Conservation (phyloP, 2,888 invertebrate species). For the Acholoe squamosa region DNA sequence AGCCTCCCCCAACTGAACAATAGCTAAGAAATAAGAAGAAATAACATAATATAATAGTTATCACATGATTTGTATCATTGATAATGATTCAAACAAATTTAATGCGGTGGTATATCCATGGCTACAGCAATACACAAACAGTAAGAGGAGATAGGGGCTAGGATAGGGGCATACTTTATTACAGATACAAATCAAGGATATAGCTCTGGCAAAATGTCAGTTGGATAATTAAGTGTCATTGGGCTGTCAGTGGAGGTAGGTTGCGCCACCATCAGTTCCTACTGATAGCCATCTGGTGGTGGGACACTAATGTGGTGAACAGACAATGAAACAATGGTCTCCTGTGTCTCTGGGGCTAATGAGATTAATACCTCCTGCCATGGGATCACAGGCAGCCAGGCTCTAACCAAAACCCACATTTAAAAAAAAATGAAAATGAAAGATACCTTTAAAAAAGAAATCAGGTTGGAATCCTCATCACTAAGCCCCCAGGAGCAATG, state of each 20-base stretch:
- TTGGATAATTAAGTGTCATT: background rate
- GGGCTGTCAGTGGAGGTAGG: background rate
- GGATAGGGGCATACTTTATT: no score
- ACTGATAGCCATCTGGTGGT: constrained; percentile 28
- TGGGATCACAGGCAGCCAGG: background rate
- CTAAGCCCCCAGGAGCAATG: background rate
- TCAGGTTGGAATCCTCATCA: no score
- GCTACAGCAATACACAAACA: background rate
- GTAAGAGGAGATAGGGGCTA: background rate
- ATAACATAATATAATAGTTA: no score
- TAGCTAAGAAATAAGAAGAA: no score
- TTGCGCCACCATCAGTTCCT: background rate
- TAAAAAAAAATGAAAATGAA: no score
- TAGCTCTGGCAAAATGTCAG: background rate
- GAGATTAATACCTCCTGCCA: constrained; percentile 15
- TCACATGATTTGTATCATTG: no score
- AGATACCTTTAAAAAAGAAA: no score
- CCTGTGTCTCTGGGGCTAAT: background rate
- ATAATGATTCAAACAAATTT: no score
- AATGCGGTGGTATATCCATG: no score
- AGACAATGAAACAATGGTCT: constrained; percentile 3
- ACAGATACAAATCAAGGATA: constrained; percentile 19
- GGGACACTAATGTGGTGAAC: constrained; percentile 31
- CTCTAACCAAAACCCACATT: background rate
- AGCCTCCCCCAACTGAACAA: no score